Evolutionary conservation across 2,888 invertebrate species (phyloP).

Genomic region (Tholera decimalis): DNA sequence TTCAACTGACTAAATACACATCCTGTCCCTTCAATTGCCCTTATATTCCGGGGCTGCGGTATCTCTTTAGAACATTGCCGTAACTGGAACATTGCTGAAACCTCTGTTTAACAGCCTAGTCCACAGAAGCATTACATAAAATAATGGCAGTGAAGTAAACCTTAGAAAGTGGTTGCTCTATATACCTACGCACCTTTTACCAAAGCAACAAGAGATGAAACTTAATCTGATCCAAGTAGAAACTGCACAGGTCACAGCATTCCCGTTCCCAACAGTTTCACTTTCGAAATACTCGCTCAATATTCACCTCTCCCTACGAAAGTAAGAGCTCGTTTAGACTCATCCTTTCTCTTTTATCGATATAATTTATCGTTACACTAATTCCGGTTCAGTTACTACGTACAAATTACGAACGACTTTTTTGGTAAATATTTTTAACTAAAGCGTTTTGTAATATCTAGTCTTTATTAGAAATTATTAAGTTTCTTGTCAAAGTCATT

Average conservation of each 20-base stretch:
- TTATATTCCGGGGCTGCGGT: too few relatives aligned
- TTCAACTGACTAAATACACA: too few relatives aligned
- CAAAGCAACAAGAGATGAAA: constrained; percentile 4
- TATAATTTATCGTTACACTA: constrained; percentile 22
- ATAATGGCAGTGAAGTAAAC: too few relatives aligned
- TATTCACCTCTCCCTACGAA: constrained; percentile 38
- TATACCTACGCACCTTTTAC: not conserved
- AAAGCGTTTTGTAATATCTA: too few relatives aligned
- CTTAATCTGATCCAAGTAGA: constrained; percentile 24
- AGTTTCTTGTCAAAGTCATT: not conserved
- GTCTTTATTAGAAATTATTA: not conserved
- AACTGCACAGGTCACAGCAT: constrained; percentile 19
- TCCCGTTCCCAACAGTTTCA: constrained; percentile 53
- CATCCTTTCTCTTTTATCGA: constrained; percentile 37
- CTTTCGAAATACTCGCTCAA: constrained; percentile 48
- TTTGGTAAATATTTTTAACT: not conserved
- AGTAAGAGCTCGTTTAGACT: constrained; percentile 42
- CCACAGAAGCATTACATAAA: too few relatives aligned
- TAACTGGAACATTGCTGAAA: too few relatives aligned
- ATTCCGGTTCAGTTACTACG: constrained; percentile 10
- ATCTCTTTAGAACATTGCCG: too few relatives aligned
- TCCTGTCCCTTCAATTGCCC: too few relatives aligned
- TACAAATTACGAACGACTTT: not conserved
- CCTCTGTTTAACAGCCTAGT: too few relatives aligned
- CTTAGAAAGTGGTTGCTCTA: too few relatives aligned